Base-by-base conservation (phyloP, 2,113 vertebrate species). In the Symphodus melops region DNA sequence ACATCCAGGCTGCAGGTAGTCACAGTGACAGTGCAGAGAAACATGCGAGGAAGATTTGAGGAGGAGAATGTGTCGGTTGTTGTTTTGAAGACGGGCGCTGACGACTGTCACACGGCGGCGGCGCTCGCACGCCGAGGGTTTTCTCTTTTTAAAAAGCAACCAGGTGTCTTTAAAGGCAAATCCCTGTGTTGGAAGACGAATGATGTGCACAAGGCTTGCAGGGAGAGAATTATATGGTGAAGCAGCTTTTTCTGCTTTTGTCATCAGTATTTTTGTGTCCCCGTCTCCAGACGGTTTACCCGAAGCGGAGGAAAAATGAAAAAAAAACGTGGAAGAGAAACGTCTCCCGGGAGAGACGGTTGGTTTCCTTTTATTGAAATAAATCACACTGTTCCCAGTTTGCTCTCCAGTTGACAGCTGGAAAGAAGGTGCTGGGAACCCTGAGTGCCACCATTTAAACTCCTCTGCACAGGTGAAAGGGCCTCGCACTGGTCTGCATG, bases 161-260 rank as follows among this genome's bases (percentile, higher is more conserved):
- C 14, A n/a, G 52, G 19, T 53, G 28, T 70, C 52, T 52, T 58
- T 51, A 57, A 16, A 64, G 51, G 49, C 58, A 61, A 51, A 52
- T 33, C n/a, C 42, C n/a, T 21, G 8, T 9, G 57, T 41, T 39
- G 59, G 74, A 20, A 75, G 60, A 80, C 52, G 20, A 56, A 83
- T 76, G 33, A 73, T 33, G 51, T 39, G 53, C 20, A 37, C 8
- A 13, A 21, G 9, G 13, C 52, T 19, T 17, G 5, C 5, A n/a
- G 33, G 23, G 5, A 20, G 44, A 9, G 52, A 37, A 17, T 42
- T 33, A 62, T 44, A 20, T 55, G 44, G 37, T 19, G 41, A 65
- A 56, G 72, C 58, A 52, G 25, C 67, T 49, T 68, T 74, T 77
- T 68, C 64, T 82, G 79, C 64, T 77, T 67, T 51, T 76, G 71